These are phyloP conservation scores for Venusia cambrica DNA, from an alignment of 2,888 invertebrate genomes.

Conservation along the genomic window DNA sequence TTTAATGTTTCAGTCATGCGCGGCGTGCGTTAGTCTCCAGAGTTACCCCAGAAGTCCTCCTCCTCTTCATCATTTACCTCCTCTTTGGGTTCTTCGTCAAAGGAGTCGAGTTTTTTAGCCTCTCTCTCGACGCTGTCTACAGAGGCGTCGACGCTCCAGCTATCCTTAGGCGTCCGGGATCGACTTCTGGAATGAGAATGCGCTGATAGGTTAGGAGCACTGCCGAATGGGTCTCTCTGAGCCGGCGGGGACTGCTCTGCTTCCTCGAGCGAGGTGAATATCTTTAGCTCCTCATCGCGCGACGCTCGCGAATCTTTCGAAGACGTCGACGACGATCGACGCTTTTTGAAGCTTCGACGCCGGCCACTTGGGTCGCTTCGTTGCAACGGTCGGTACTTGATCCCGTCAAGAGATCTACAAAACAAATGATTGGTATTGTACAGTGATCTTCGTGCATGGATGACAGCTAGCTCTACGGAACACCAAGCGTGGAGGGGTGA, in stretches of 20 bases:
- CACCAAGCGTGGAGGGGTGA: slow-evolving; percentile 47
- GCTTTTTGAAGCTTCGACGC: slow-evolving; percentile 81
- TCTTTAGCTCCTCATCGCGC: slow-evolving; percentile 83
- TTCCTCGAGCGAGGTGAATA: slow-evolving; percentile 84
- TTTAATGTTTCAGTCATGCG: slow-evolving; percentile 78
- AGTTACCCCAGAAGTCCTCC: slow-evolving; percentile 71
- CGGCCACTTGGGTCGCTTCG: slow-evolving; percentile 83
- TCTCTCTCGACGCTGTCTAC: slow-evolving; percentile 51
- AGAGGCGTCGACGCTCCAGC: slow-evolving; percentile 52
- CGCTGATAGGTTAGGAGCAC: slow-evolving; percentile 74
- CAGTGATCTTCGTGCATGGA: slow-evolving; percentile 60
- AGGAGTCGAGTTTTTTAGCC: slow-evolving; percentile 60
- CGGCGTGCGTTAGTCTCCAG: slow-evolving; percentile 65
- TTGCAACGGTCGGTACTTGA: slow-evolving; percentile 82
- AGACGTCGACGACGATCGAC: slow-evolving; percentile 81
- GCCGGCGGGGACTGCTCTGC: slow-evolving; percentile 76
- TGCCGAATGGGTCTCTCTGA: slow-evolving; percentile 57
- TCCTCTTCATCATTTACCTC: slow-evolving; percentile 72
- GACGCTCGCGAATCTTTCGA: slow-evolving; percentile 82
- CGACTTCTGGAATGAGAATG: slow-evolving; percentile 80
- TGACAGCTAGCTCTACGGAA: slow-evolving; percentile 47
- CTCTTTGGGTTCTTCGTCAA: slow-evolving; percentile 65
- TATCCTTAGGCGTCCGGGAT: slow-evolving; percentile 64
- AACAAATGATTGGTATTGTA: slow-evolving; percentile 74
- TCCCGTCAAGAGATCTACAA: slow-evolving; percentile 84